Base-by-base conservation (phyloP, 2,797 vertebrate genomes). In the Centroberyx gerrardi region DNA sequence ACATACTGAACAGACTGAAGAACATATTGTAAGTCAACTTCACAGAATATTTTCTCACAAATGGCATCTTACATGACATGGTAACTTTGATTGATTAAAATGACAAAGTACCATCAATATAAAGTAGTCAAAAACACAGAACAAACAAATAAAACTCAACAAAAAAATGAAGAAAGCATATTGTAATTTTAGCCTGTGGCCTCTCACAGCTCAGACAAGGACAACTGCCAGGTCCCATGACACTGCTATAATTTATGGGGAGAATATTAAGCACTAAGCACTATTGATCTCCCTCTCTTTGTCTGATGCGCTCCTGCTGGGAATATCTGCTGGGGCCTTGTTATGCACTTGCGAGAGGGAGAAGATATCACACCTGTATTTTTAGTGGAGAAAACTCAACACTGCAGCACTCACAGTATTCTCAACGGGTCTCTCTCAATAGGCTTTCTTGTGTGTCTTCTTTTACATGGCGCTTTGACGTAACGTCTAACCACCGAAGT, bases 231-330 rank as follows among this genome's bases (percentile, higher is more conserved):
- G 8, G 68, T 84, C 82, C 76, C 85, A 72, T 61, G 61, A 68
- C 66, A 63, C 74, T 46, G 51, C 68, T 83, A 46, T 76, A 80
- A 80, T 88, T 88, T 87, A 85, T 88, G 80, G 82, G 65, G 55
- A 81, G 81, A 83, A 84, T 87, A 88, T 85, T 86, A 88, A 90
- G 79, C 73, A 76, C 76, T 83, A 80, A 88, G 82, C 74, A 70
- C 73, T 84, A 90, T 77, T 90, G 84, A 90, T 87, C 85, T 78
- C 33, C 53, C 15, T 49, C 81, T 74, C 79, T 84, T 85, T 77
- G 76, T 88, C 70, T 84, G 80, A 81, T 44, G 67, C 65, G 54
- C 29, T 72, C 74, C 83, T 81, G 55, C 71, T 80, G 87, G 86
- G 86, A 90, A 82, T 68, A 79, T 64, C 67, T 44, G 82, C 68